Base-by-base conservation (phyloP, 2,113 vertebrate genomes). In the Trochalopteron elliotii region DNA sequence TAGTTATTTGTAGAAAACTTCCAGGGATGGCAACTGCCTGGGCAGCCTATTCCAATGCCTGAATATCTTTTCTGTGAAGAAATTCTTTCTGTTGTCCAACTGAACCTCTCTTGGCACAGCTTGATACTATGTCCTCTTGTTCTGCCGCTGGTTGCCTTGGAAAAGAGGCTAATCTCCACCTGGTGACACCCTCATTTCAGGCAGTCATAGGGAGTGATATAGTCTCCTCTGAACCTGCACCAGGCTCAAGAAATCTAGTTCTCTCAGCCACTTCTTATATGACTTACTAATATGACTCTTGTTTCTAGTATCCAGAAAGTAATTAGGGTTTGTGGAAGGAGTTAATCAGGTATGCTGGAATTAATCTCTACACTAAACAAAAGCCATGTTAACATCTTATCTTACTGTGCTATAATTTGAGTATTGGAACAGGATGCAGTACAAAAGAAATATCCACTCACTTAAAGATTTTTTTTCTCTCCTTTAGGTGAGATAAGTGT, bases 1-100 rank as follows among this genome's bases (percentile, higher is more conserved):
- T 14, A 57, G 11, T 18, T 57, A 31, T 33, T 56, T 64, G 50
- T 37, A 23, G 25, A 72, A 42, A 6, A 19, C 2, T 79, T 71
- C 7, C 31, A 44, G 11, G 6, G 12, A 19, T 33, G 12, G 3
- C 35, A 3, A 37, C 42, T 50, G 25, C 17, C 22, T 57, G 11
- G 15, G 14, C 8, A 57, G 15, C 6, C 5, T 1, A 0, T 64
- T 49, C 21, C 23, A 42, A 15, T 31, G 11, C 11, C 20, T 40
- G 24, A 47, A 42, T 56, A 56, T 18, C 5, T 47, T 35, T 40
- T 19, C 42, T 35, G 21, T 49, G 40, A 42, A 56, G 16, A 71
- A 56, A 56, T 49, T 79, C 16, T 71, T 50, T 31, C 18, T 71
- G 5, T 15, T 64, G 2, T 22, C 31, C 6, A 21, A 28, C 4